Conservation (phyloP, 2,888 invertebrate genomes). For the Hecatera dysodea region DNA sequence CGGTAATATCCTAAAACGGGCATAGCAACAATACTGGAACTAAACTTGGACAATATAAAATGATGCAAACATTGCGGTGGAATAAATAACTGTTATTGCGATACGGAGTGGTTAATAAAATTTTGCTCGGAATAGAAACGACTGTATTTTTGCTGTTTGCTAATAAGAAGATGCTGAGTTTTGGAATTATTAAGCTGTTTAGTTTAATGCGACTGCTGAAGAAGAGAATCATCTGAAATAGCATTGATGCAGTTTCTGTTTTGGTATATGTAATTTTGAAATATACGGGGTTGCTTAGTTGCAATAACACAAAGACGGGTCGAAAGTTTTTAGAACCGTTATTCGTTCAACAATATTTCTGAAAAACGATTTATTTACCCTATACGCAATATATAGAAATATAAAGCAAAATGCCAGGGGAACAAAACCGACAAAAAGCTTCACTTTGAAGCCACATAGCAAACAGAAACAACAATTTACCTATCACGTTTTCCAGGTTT, state of each 20-base stretch:
- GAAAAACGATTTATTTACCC: background rate
- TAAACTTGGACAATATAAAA: constrained; percentile 52
- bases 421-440: constrained; percentile 2
- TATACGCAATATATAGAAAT: no score
- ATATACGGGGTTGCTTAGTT: no score
- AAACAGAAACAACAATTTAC: constrained; percentile 41
- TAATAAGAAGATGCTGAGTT: constrained; percentile 36
- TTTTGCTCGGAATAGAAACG: constrained; percentile 50
- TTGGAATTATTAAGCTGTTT: constrained; percentile 18
- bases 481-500: constrained; percentile 44
- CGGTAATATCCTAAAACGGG: constrained; percentile 71
- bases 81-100: constrained; percentile 57
- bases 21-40: constrained; percentile 44
- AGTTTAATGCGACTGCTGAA: constrained; percentile 13
- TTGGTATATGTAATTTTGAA: background rate
- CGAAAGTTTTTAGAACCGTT: no score
- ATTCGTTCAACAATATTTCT: background rate
- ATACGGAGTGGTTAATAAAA: constrained; percentile 38
- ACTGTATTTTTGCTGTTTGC: constrained; percentile 43
- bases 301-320: no score
- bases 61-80: constrained; percentile 53
- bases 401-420: constrained; percentile 9
- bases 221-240: background rate
- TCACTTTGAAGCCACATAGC: constrained; percentile 3
- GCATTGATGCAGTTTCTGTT: background rate